phyloP scores from a whole-genome alignment of 2,888 invertebrate species.

The Pachydiplax longipennis region DNA sequence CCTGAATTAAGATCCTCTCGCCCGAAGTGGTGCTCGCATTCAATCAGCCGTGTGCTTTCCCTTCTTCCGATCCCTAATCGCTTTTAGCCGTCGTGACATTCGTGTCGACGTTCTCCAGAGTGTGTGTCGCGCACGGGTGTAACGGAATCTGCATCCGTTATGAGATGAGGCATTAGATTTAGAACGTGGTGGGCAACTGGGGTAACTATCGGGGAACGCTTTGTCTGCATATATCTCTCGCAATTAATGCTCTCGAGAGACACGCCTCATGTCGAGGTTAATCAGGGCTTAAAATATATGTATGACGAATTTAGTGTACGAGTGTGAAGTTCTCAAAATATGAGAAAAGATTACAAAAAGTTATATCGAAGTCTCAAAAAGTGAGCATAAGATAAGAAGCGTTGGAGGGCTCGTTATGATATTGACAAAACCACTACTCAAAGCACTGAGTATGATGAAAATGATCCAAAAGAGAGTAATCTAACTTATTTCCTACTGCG shows the following conservation, averaged over 20 bases:
- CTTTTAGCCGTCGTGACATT: neutral
- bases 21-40: neutral
- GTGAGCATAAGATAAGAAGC: too few species aligned
- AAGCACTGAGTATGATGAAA: too few species aligned
- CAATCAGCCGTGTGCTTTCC: neutral
- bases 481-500: too few species aligned
- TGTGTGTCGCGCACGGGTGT: neutral
- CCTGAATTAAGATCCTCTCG: neutral
- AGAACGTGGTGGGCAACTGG: neutral
- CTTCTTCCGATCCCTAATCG: neutral
- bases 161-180: neutral
- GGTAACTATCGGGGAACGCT: neutral
- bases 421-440: too few species aligned
- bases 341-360: too few species aligned
- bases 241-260: neutral
- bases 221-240: neutral
- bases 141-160: constrained; percentile 39
- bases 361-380: too few species aligned
- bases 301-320: neutral
- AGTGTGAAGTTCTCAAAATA: too few species aligned
- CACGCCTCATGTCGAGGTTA: neutral
- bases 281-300: neutral
- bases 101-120: neutral
- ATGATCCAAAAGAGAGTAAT: too few species aligned
- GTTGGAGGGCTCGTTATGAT: too few species aligned